Evolutionary conservation across 2,888 invertebrate species (phyloP).

Genomic region (Acleris holmiana): DNA sequence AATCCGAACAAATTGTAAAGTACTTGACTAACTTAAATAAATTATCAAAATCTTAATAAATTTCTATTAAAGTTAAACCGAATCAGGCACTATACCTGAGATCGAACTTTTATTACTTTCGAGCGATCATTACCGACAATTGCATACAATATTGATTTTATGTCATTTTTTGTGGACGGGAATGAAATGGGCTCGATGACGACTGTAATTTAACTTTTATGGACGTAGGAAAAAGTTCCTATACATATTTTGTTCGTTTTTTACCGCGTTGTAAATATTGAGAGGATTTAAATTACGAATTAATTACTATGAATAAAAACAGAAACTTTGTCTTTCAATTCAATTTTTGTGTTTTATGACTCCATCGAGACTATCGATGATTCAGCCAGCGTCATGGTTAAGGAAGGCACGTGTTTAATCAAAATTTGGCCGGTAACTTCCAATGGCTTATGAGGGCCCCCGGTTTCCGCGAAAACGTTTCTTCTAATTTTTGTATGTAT

Average conservation of each 20-base stretch:
- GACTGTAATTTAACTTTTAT: slow-evolving; percentile 35
- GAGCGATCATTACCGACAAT: slow-evolving; percentile 58
- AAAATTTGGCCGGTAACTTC: too few species aligned
- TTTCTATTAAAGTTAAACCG: slow-evolving; percentile 39
- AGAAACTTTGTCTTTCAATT: neutral
- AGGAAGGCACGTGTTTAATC: too few species aligned
- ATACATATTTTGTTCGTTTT: slow-evolving; percentile 1
- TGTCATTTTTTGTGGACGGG: slow-evolving; percentile 50
- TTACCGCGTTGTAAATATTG: neutral
- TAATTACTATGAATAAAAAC: too few species aligned
- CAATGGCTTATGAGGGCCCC: too few species aligned
- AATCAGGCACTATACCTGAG: slow-evolving; percentile 52
- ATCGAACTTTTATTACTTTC: slow-evolving; percentile 63
- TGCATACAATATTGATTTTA: slow-evolving; percentile 74
- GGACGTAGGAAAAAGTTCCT: slow-evolving; percentile 16
- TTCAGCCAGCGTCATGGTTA: too few species aligned
- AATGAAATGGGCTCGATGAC: slow-evolving; percentile 51
- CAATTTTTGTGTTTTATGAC: too few species aligned
- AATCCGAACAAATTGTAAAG: too few species aligned
- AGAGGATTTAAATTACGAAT: too few species aligned
- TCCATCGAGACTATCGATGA: too few species aligned
- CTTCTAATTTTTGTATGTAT: too few species aligned
- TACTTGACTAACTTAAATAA: too few species aligned
- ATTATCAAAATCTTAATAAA: neutral
- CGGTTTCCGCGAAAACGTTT: too few species aligned